Conservation (phyloP, 2,888 invertebrate genomes). For the Alloplasta piceator region DNA sequence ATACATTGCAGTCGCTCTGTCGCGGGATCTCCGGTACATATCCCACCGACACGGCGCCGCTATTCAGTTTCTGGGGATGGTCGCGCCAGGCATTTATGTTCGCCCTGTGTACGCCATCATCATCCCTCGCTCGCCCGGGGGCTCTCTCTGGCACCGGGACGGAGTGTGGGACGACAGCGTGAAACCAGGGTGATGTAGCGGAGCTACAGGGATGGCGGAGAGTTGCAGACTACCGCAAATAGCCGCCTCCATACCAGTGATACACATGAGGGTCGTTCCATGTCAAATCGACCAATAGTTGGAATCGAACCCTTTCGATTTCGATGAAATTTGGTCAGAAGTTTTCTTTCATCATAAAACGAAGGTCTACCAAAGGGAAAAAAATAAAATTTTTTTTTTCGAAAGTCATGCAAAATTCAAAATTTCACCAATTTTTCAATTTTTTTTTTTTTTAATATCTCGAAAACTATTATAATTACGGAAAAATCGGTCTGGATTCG, state of each 20-base stretch:
- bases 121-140: constrained; percentile 20
- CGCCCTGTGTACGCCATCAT: constrained; percentile 9
- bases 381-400: too few species aligned
- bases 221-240: constrained; percentile 62
- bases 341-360: too few species aligned
- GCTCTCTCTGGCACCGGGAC: constrained; percentile 41
- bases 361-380: too few species aligned
- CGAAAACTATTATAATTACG: too few species aligned
- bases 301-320: too few species aligned
- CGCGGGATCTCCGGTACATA: constrained; percentile 7
- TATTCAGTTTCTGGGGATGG: constrained; percentile 61
- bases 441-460: too few species aligned
- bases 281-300: too few species aligned
- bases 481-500: too few species aligned
- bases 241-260: constrained; percentile 55
- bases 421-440: too few species aligned
- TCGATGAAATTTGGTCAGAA: too few species aligned
- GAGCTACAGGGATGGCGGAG: constrained; percentile 33
- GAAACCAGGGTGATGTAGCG: constrained; percentile 55
- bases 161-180: constrained; percentile 39
- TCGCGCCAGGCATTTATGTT: constrained; percentile 64
- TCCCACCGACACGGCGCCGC: constrained; percentile 29
- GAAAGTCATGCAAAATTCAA: too few species aligned
- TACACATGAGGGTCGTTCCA: too few species aligned
- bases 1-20: constrained; percentile 45